phyloP scores from a whole-genome alignment of 1,140 invertebrate genomes.

The Rhopalosiphum padi region DNA sequence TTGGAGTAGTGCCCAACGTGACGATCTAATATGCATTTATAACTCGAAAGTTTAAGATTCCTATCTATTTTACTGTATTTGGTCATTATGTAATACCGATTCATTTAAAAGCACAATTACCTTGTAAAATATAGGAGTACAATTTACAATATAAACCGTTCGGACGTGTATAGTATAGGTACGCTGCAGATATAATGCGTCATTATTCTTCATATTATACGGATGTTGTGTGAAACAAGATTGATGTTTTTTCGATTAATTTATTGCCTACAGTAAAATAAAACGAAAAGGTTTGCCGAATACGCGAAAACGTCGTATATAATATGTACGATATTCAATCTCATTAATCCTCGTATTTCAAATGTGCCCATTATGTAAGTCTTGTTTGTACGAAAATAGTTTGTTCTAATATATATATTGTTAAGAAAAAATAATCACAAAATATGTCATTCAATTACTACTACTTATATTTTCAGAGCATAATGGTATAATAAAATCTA shows the following conservation, averaged over 20 bases:
- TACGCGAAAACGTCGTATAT: not conserved
- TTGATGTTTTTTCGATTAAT: not conserved
- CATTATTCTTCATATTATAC: slow-evolving; percentile 9
- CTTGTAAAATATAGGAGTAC: not conserved
- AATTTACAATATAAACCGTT: not conserved
- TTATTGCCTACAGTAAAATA: not conserved
- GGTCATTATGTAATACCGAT: not conserved
- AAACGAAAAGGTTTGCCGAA: not conserved
- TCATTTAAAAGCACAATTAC: not conserved
- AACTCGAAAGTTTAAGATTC: not conserved
- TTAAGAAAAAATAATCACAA: not conserved
- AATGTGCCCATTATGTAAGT: not conserved
- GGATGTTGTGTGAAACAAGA: not conserved
- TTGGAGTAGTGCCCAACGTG: slow-evolving; percentile 21
- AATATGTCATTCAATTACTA: not conserved
- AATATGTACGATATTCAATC: not conserved
- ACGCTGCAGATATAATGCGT: not conserved
- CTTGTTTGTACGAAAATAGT: not conserved
- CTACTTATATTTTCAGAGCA: too few relatives aligned
- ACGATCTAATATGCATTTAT: not conserved
- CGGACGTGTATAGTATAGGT: not conserved
- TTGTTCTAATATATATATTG: not conserved
- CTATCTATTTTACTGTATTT: not conserved
- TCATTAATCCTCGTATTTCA: not conserved
- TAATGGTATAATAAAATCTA: too few relatives aligned